Percentiles rank a stretch among this genome's conserved stretches.
Evolutionary conservation across 1,140 invertebrate genomes (phyloP).

Genomic region (Musca vetustissima): DNA sequence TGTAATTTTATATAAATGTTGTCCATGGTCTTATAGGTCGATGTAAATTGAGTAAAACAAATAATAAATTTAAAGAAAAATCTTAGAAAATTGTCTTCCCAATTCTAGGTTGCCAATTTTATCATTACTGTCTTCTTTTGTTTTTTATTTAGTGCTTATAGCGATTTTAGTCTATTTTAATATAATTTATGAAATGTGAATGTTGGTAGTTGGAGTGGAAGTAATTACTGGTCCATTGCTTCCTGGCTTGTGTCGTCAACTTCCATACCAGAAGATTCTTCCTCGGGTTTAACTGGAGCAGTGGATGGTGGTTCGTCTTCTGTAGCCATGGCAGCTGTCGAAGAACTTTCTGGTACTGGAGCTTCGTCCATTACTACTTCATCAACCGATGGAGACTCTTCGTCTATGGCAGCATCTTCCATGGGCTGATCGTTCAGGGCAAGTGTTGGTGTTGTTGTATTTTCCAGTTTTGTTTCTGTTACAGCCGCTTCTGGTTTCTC

Average conservation of each 20-base stretch:
- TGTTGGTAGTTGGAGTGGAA: too few relatives aligned
- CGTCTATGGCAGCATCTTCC: constrained; percentile 39
- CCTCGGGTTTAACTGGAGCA: constrained; percentile 32
- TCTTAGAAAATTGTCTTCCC: too few relatives aligned
- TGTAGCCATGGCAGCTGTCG: constrained; percentile 41
- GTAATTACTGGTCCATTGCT: constrained; percentile 51
- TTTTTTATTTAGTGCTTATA: background rate
- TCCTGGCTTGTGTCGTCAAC: constrained; percentile 54
- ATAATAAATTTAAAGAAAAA: too few relatives aligned
- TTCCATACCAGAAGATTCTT: constrained; percentile 51
- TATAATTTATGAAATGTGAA: too few relatives aligned
- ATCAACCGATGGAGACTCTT: constrained; percentile 33
- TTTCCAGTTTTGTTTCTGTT: background rate
- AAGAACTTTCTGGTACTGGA: constrained; percentile 24
- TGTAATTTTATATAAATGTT: too few relatives aligned
- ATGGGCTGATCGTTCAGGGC: constrained; percentile 50
- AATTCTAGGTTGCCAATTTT: too few relatives aligned
- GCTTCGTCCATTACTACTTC: constrained; percentile 48
- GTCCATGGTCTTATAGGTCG: too few relatives aligned
- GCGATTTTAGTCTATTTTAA: background rate
- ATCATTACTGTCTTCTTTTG: too few relatives aligned
- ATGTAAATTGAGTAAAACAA: too few relatives aligned
- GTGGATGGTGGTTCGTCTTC: constrained; percentile 32
- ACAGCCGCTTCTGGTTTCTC: background rate
- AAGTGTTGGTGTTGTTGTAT: constrained; percentile 24